Conservation (phyloP, 2,113 vertebrate genomes). For the Anarhynchus alexandrinus region DNA sequence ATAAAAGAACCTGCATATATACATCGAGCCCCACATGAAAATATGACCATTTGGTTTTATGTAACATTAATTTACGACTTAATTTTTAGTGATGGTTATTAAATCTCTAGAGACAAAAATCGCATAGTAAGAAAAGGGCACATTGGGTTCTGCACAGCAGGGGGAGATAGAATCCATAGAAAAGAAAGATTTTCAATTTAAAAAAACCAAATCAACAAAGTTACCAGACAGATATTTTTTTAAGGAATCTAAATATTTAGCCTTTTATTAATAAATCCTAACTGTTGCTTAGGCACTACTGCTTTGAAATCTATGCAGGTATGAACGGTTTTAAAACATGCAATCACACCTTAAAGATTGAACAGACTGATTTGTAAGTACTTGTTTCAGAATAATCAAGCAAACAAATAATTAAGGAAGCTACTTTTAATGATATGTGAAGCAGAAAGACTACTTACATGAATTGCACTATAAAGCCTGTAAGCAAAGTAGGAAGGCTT, state of each 20-base stretch:
- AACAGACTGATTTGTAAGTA: not conserved
- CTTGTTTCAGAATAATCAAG: not conserved
- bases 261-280: not conserved
- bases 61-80: not conserved
- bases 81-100: not conserved
- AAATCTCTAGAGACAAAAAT: not conserved
- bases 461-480: conserved; percentile 75
- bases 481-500: conserved; percentile 80
- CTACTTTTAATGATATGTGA: not conserved
- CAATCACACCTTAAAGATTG: not conserved
- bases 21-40: not conserved
- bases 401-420: not conserved
- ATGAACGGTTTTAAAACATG: not conserved
- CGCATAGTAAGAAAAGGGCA: not conserved
- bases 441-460: conserved; percentile 71
- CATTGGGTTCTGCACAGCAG: not conserved
- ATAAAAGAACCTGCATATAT: not conserved
- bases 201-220: accelerated
- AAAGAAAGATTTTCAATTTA: not conserved
- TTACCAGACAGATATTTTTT: not conserved
- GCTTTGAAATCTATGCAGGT: not conserved
- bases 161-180: not conserved
- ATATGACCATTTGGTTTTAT: not conserved
- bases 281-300: not conserved
- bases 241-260: not conserved